A percentile compares a stretch with the other conserved stretches of the same genome.
phyloP scores from a whole-genome alignment of 2,797 vertebrate genomes.

The Hemitrygon akajei region DNA sequence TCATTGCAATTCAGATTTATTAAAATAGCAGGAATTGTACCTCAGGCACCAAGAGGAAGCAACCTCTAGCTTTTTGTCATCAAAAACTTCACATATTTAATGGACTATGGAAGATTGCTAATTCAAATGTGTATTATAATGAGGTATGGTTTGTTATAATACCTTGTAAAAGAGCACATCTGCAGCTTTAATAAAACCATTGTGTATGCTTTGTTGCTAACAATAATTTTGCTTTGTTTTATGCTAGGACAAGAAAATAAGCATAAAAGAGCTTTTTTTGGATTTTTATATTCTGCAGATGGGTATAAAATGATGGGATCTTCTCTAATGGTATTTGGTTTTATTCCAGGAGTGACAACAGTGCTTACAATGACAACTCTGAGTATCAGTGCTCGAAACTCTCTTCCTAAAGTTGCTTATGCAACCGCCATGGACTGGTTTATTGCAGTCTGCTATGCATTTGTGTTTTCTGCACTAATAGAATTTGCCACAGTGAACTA shows the following conservation, averaged over 20 bases:
- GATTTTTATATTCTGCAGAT: neutral
- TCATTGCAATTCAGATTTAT: neutral
- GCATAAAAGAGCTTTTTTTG: neutral
- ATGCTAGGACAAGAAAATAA: constrained; percentile 13
- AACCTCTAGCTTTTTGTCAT: neutral
- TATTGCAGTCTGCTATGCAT: constrained; percentile 95
- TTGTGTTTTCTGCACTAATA: constrained; percentile 94
- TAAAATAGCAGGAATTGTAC: neutral
- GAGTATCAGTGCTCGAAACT: constrained; percentile 94
- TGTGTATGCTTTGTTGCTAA: neutral
- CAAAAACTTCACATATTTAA: neutral
- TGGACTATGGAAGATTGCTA: neutral
- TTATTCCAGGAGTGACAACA: constrained; percentile 81
- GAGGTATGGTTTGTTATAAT: neutral
- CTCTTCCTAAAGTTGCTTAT: constrained; percentile 95
- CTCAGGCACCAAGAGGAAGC: neutral
- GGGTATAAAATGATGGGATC: neutral
- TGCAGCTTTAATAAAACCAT: neutral
- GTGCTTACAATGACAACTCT: constrained; percentile 96
- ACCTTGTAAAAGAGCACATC: neutral
- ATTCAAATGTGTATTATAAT: neutral
- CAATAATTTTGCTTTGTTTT: neutral
- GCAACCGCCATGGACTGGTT: constrained; percentile 99
- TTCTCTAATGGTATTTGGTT: constrained; percentile 34
- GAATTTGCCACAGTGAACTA: constrained; percentile 98